Percentiles rank a stretch among this genome's conserved stretches.
Conservation (phyloP, 2,797 vertebrate species). For the Mionectes olivaceus region DNA sequence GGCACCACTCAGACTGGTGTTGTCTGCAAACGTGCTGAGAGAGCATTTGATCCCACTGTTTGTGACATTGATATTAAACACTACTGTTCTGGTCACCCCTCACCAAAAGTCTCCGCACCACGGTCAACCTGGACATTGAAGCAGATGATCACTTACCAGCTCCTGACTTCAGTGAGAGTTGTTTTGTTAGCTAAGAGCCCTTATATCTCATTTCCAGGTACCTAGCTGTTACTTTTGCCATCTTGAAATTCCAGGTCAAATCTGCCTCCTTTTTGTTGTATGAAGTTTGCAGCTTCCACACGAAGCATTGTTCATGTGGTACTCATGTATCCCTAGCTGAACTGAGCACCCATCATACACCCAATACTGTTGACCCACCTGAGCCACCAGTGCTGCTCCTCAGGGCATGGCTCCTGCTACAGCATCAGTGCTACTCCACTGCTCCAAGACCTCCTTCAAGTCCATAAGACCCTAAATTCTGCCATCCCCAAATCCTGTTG, state of each 20-base stretch:
- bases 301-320: accelerated
- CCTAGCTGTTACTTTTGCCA: neutral
- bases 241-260: neutral
- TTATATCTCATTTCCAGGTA: neutral
- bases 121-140: neutral
- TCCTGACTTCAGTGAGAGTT: neutral
- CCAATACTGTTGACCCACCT: neutral
- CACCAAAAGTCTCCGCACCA: accelerated
- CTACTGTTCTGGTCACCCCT: neutral
- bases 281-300: neutral
- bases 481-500: neutral
- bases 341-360: accelerated
- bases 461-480: neutral
- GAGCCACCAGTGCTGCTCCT: neutral
- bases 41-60: neutral
- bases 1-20: neutral
- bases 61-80: neutral
- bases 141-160: neutral
- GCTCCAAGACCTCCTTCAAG: neutral
- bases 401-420: neutral
- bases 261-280: neutral
- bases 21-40: neutral
- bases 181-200: neutral
- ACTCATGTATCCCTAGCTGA: neutral
- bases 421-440: neutral